phyloP scores from a whole-genome alignment of 1,140 invertebrate species.

The Drosophila lacertosa region DNA sequence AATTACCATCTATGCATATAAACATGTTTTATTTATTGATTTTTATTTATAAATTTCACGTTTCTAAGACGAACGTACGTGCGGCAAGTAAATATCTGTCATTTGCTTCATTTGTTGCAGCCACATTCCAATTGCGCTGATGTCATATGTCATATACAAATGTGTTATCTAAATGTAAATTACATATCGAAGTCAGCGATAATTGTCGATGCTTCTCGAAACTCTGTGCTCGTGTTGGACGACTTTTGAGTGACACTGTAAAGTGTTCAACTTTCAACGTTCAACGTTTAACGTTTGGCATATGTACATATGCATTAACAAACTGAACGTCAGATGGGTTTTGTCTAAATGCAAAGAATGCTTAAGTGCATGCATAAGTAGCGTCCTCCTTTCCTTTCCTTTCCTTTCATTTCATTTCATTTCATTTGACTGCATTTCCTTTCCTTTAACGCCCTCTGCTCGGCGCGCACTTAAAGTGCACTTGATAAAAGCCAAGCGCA shows the following conservation, averaged over 20 bases:
- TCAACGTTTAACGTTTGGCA: conserved; percentile 19
- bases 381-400: conserved; percentile 4
- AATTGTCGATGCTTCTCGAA: conserved; percentile 1
- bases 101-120: conserved; percentile 9
- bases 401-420: not conserved
- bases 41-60: conserved; percentile 12
- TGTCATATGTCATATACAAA: conserved; percentile 25
- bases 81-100: conserved; percentile 4
- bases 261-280: too few relatives aligned
- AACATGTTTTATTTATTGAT: conserved; percentile 3
- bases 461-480: conserved; percentile 42
- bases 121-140: conserved; percentile 28
- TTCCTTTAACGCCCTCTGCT: not conserved
- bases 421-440: not conserved
- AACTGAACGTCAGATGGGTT: conserved; percentile 30
- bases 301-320: conserved; percentile 39
- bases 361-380: conserved; percentile 47
- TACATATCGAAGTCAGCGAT: conserved; percentile 1
- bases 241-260: conserved; percentile 46
- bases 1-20: not conserved
- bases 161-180: not conserved
- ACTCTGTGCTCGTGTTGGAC: conserved; percentile 34
- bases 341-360: conserved; percentile 44
- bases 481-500: conserved; percentile 52
- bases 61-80: conserved; percentile 19